Base-by-base conservation (phyloP, 2,888 invertebrate species). In the Agrypnus murinus region DNA sequence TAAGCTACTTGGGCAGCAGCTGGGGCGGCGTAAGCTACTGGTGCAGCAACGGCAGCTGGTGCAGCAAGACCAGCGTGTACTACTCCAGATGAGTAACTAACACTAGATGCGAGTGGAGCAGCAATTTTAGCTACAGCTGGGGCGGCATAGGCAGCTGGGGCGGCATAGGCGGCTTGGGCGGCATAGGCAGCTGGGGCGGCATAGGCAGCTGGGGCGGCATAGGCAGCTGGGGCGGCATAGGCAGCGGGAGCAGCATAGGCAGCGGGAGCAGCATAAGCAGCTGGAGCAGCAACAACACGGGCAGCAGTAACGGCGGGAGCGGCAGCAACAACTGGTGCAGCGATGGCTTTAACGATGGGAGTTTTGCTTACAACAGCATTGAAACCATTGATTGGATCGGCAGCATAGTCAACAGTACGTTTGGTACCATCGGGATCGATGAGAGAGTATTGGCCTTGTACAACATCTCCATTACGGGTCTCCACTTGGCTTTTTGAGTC, bases 381-480 rank as follows among this genome's bases (percentile, higher is more conserved):
- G 84, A 89, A 89, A 5, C 89, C 89, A 71, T 86, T 85, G 55
- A 87, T 78, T 69, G 87, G 86, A 78, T 88, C 88, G 14, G 89
- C 88, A 59, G 87, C 83, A 80, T 90, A 90, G 75, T 91, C 90
- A 0, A 91, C 91, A 32, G 89, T 90, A 75, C 91, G 89, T 81
- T 88, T 88, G 66, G 88, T 89, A 77, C 91, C 91, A 80, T 91
- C 91, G 19, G 91, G 88, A 76, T 89, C 89, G 38, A 86, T 81
- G 55, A 89, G 84, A 32, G 88, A 87, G 85, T 89, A 89, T 79
- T 88, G 89, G 82, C 85, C 90, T 81, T 89, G 88, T 48, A 91
- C 91, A 77, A 87, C 87, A 84, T 90, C 90, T 17, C 91, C 91
- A 74, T 86, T 85, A 69, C 91, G 89, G 70, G 88, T 88, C 86